phyloP scores from a whole-genome alignment of 2,797 vertebrate genomes.

The Mus spretus region DNA sequence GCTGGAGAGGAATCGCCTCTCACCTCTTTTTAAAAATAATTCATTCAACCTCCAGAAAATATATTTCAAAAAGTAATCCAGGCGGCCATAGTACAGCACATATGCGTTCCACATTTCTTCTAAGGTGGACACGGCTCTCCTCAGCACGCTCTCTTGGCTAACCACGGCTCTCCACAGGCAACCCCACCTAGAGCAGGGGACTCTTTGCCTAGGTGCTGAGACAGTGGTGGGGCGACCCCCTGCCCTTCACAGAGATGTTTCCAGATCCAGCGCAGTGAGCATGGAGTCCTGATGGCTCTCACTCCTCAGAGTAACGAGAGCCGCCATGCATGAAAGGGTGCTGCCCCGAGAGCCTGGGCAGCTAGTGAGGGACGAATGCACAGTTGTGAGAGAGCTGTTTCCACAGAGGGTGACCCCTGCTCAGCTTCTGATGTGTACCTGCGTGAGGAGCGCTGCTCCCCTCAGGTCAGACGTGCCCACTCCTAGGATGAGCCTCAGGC shows the following conservation, averaged over 20 bases:
- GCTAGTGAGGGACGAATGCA: accelerated
- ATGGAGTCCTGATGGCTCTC: accelerated
- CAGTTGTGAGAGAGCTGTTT: accelerated
- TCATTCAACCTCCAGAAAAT: not conserved
- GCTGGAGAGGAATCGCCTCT: not conserved
- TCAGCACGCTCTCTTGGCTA: not conserved
- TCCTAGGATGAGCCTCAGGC: not conserved
- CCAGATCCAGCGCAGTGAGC: accelerated
- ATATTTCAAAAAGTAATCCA: not conserved
- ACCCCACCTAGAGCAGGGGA: not conserved
- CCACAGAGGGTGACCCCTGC: not conserved
- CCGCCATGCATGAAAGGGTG: accelerated
- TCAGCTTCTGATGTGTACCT: not conserved
- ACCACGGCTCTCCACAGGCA: accelerated
- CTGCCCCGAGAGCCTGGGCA: no score
- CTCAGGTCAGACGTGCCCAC: not conserved
- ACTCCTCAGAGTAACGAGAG: not conserved
- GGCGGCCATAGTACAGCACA: no score
- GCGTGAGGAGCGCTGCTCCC: not conserved
- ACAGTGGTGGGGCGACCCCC: accelerated
- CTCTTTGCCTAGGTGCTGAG: not conserved
- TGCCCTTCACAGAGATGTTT: not conserved
- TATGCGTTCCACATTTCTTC: not conserved
- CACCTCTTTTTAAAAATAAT: not conserved
- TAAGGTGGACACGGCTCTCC: not conserved